Base-by-base conservation (phyloP, 23 tunicate species). In the Aplidium turbinatum region DNA sequence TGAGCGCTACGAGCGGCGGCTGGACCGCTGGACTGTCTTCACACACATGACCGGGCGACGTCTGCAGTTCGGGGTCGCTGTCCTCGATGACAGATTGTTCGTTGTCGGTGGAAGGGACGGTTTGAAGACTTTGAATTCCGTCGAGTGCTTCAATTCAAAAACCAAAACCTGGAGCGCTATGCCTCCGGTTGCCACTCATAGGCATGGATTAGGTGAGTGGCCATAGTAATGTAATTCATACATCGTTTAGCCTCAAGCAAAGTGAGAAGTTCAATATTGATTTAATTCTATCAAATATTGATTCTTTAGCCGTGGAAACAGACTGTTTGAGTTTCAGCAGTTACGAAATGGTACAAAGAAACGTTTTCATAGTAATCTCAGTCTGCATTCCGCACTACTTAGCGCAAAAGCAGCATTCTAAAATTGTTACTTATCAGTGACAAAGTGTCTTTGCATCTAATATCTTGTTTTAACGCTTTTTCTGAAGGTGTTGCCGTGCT, bases 21-120 rank as follows among this genome's bases (percentile, higher is more conserved):
- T 38, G 3, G 68, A 91, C 62, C 38, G 18, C 0, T 91, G 97
- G 97, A 28, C 77, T n/a, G 52, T 35, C 4, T 48, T 78, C 47
- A 83, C 97, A 27, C 52, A 89, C 64, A 84, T 91, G 97, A 79
- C 97, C 26, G 84, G 86, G 2, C 78, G 91, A 18, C 71, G 98
- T 0, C 85, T 82, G 69, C 98, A 93, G 80, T 93, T 93, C 40
- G 98, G 98, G 20, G 93, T 81, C 31, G 98, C 98, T 5, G 88
- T 93, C 22, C 72, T 93, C 45, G 88, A 86, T 9, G 77, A 81
- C 70, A 81, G 71, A 56, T 39, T 93, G 20, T 86, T 42, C 61
- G 66, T 93, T 3, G 98, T 93, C 7, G 98, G 98, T 0, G 98
- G 98, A 1, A 35, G 98, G 5, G 98, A 93, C 52, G 98, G 98